These are phyloP conservation scores for Myripristis jacobus DNA, from an alignment of 2,797 vertebrate species.

Conservation along the genomic window DNA sequence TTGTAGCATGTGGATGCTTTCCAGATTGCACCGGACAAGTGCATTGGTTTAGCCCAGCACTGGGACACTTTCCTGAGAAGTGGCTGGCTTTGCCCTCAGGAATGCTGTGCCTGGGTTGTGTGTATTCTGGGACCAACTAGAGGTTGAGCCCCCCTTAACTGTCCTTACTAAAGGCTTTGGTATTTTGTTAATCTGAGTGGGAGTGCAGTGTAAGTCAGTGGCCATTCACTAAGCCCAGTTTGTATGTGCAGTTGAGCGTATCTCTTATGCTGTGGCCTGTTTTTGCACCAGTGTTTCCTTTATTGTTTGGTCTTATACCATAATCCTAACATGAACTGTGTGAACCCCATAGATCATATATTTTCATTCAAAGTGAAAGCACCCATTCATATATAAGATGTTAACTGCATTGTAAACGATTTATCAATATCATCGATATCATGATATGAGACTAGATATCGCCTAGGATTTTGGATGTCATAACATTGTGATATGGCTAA, in stretches of 20 bases:
- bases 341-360: too few species aligned
- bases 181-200: constrained; percentile 82
- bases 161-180: constrained; percentile 80
- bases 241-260: constrained; percentile 41
- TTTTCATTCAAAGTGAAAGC: too few species aligned
- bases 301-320: not conserved
- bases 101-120: constrained; percentile 37
- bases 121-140: constrained; percentile 46
- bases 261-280: constrained; percentile 2
- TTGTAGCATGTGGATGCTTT: not conserved
- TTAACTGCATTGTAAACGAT: too few species aligned
- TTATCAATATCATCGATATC: too few species aligned
- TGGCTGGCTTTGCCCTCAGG: constrained; percentile 39
- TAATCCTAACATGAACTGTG: not conserved
- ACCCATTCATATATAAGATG: too few species aligned
- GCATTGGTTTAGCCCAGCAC: constrained; percentile 1
- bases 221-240: constrained; percentile 32
- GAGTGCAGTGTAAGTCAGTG: constrained; percentile 68
- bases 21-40: not conserved
- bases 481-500: too few species aligned
- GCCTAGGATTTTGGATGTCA: too few species aligned
- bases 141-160: constrained; percentile 66
- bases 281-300: not conserved
- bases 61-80: constrained; percentile 38
- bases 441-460: too few species aligned